Conservation (phyloP, 2,797 vertebrate species). For the Gorsachius magnificus region DNA sequence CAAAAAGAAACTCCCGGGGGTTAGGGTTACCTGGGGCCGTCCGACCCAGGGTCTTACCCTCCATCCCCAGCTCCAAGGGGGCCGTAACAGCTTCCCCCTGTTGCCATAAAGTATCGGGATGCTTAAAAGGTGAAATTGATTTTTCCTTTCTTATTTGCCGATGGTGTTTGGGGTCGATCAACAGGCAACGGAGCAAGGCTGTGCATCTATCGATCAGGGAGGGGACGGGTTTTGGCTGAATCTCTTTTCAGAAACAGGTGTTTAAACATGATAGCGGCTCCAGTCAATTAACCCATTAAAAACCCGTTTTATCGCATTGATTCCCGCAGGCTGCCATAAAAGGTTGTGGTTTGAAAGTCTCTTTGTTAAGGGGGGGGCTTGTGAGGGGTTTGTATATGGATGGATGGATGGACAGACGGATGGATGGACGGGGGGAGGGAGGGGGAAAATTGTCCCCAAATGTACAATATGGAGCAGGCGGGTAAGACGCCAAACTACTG, state of each 20-base stretch:
- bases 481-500: background rate
- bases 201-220: constrained; percentile 66
- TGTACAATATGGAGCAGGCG: background rate
- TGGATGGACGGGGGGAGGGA: background rate
- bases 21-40: background rate
- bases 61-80: background rate
- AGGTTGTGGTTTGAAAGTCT: constrained; percentile 19
- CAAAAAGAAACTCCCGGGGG: background rate
- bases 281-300: constrained; percentile 80
- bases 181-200: constrained; percentile 43
- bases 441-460: background rate
- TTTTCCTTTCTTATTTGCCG: background rate
- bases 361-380: constrained; percentile 35
- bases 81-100: background rate
- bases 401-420: background rate
- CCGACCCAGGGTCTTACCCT: background rate
- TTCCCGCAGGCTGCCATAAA: constrained; percentile 44
- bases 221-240: constrained; percentile 39
- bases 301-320: constrained; percentile 69
- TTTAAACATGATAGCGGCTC: constrained; percentile 76
- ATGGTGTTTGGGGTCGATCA: constrained; percentile 42
- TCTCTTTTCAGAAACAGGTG: constrained; percentile 77
- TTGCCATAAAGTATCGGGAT: background rate
- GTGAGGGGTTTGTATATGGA: background rate
- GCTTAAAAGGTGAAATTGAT: constrained; percentile 35